Conservation (phyloP, 2,888 invertebrate genomes). For the Caradrina clavipalpis region DNA sequence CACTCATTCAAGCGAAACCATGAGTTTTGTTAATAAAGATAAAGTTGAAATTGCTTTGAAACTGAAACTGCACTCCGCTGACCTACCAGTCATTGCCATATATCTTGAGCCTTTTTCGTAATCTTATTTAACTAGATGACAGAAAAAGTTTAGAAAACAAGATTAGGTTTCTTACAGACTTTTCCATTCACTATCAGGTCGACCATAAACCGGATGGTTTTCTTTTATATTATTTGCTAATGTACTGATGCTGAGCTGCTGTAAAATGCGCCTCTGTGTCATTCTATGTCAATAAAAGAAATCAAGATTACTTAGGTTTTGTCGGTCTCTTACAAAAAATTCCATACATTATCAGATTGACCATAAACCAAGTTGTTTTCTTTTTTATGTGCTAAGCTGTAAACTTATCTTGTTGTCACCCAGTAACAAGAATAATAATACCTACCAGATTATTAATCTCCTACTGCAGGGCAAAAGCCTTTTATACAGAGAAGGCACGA, state of each 20-base stretch:
- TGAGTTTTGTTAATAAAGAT: no score
- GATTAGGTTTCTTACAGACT: neutral
- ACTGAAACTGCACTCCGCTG: no score
- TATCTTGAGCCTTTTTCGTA: no score
- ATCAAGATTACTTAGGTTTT: neutral
- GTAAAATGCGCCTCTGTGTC: neutral
- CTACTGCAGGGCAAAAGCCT: no score
- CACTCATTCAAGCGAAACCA: no score
- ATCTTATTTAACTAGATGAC: neutral
- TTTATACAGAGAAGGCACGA: no score
- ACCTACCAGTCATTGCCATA: no score
- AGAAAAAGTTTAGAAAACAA: neutral
- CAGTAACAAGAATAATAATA: neutral
- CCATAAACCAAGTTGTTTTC: conserved; percentile 2
- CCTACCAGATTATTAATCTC: no score
- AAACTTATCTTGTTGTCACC: conserved; percentile 21
- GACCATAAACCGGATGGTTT: neutral
- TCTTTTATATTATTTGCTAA: neutral
- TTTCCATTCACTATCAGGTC: neutral
- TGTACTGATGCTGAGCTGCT: neutral
- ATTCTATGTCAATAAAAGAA: neutral
- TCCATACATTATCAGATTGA: conserved; percentile 19
- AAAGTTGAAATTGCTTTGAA: no score
- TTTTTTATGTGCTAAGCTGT: conserved; percentile 5
- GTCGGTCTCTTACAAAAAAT: neutral